Base-by-base conservation (phyloP, 2,113 vertebrate species). In the Rana temporaria region DNA sequence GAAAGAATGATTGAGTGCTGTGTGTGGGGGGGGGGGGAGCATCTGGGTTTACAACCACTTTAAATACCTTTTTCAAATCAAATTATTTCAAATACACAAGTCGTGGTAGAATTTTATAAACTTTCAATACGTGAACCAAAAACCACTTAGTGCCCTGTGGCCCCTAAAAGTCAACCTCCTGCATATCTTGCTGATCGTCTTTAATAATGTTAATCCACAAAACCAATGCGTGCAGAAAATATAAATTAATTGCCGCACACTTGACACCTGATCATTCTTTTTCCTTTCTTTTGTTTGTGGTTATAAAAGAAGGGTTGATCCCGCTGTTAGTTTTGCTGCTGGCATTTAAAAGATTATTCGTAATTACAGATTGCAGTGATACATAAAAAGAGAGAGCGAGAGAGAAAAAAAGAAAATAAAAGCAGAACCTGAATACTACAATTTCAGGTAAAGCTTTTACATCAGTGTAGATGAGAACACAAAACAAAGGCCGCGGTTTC, bases 251-350 rank as follows among this genome's bases (percentile, higher is more conserved):
- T 85, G 86, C 75, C 74, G 85, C 85, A 84, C 76, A 66, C 85
- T 6, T 67, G 71, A 74, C 79, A 73, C 86, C 72, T 67, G 64
- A 84, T 81, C 65, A 78, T 85, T 88, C 86, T 75, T 2, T 70
- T 22, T 53, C 85, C 85, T 84, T 87, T 84, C 67, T 84, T 85
- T 85, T 89, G 86, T 84, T 88, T 85, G 87, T 88, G 89, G 90
- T 87, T 88, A 87, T 87, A 84, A 88, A 85, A 90, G 78, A 84
- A 87, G 84, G 83, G 60, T 87, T 52, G 0, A 0, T 53, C 88
- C 82, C n/a, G 48, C 84, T 87, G 87, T 22, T 80, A 86, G 85
- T 86, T 72, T 85, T 2, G 64, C 81, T 68, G 85, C 63, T 73
- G 69, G 53, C 78, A 81, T 76, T 87, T 87, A 84, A 86, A 88